Percentiles rank a stretch among this genome's conserved stretches.
phyloP scores from a whole-genome alignment of 2,888 invertebrate genomes.

The Leptopterna dolabrata region DNA sequence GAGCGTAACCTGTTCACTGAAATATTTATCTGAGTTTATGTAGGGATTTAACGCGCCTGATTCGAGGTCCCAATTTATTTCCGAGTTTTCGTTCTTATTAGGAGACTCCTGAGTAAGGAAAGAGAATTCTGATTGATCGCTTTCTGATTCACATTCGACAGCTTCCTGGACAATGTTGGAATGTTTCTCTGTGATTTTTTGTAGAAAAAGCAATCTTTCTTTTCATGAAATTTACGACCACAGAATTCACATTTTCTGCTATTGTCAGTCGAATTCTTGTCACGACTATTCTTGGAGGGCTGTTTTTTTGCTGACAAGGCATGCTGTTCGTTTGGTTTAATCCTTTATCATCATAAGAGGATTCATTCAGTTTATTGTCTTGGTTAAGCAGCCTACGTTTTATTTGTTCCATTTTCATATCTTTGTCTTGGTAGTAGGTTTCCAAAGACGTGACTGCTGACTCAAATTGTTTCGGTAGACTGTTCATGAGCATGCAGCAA shows the following conservation, averaged over 20 bases:
- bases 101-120: too few relatives aligned
- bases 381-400: background rate
- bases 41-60: too few relatives aligned
- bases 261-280: background rate
- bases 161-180: too few relatives aligned
- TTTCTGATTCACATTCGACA: too few relatives aligned
- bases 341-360: background rate
- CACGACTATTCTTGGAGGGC: background rate
- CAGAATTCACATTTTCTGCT: slow-evolving; percentile 15
- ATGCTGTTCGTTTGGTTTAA: background rate
- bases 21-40: too few relatives aligned
- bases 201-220: background rate
- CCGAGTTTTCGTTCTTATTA: too few relatives aligned
- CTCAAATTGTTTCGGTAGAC: slow-evolving; percentile 40
- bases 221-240: background rate
- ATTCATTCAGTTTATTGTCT: background rate
- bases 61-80: too few relatives aligned
- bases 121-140: too few relatives aligned
- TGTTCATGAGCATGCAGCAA: slow-evolving; percentile 48
- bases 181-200: background rate
- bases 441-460: slow-evolving; percentile 48
- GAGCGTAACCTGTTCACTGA: too few relatives aligned
- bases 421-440: slow-evolving; percentile 10
- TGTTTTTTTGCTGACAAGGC: slow-evolving; percentile 9
- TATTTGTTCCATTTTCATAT: background rate